A percentile compares a stretch with the other conserved stretches of the same genome.
These are phyloP conservation scores for Pseudoatta argentina DNA, from an alignment of 1,140 invertebrate species.

Conservation along the genomic window DNA sequence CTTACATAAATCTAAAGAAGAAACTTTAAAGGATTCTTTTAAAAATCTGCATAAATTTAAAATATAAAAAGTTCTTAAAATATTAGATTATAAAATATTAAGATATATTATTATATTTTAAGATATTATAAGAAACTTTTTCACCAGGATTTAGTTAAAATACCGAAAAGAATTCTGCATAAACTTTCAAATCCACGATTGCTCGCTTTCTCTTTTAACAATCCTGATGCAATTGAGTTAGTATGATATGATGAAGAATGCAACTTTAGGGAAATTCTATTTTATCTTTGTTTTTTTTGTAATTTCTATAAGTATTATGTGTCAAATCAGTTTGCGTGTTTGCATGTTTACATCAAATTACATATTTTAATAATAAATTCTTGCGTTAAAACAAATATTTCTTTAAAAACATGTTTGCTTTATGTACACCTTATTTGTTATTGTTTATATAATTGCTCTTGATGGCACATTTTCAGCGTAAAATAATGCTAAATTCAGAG, in stretches of 20 bases:
- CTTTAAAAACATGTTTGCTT: not conserved
- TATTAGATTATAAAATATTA: too few relatives aligned
- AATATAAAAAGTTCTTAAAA: too few relatives aligned
- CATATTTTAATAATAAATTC: not conserved
- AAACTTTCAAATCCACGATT: conserved; percentile 13
- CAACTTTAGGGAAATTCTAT: not conserved
- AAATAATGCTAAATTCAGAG: not conserved
- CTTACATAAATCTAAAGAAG: too few relatives aligned
- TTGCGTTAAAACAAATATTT: not conserved
- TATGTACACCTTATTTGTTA: not conserved
- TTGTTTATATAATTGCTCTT: not conserved
- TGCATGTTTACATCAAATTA: too few relatives aligned
- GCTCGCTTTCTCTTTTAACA: not conserved
- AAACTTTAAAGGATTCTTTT: too few relatives aligned
- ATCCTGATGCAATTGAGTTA: not conserved
- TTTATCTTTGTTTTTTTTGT: not conserved
- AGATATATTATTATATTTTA: too few relatives aligned
- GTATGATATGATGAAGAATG: not conserved
- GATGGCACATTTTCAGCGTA: not conserved
- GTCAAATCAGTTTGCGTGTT: too few relatives aligned
- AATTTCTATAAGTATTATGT: too few relatives aligned
- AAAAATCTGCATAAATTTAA: too few relatives aligned
- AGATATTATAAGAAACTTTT: too few relatives aligned
- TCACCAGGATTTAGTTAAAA: not conserved
- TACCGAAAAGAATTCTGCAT: not conserved